Evolutionary conservation across 2,113 vertebrate species (phyloP).

Genomic region (Sturnus vulgaris): DNA sequence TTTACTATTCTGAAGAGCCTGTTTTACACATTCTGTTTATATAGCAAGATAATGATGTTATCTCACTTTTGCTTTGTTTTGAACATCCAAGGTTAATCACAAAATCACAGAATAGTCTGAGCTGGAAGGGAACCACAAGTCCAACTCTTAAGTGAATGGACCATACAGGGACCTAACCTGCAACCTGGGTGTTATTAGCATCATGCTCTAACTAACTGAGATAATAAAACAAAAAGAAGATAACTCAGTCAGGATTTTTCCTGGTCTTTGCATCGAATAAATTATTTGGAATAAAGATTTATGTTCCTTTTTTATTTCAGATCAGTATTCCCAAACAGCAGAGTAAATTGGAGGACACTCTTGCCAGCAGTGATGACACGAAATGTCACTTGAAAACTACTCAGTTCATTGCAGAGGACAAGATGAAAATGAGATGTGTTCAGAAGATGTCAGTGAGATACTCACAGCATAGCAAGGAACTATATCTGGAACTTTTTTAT

Average conservation of each 20-base stretch:
- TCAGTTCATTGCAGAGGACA: not conserved
- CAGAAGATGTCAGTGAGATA: not conserved
- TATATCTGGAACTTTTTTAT: not conserved
- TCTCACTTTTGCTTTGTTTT: constrained; percentile 30
- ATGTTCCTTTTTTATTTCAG: not conserved
- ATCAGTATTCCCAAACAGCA: not conserved
- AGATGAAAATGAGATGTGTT: not conserved
- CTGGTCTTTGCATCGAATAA: not conserved
- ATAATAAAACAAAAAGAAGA: not conserved
- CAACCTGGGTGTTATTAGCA: not conserved
- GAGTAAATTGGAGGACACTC: not conserved
- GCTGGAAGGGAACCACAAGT: not conserved
- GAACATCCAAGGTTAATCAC: constrained; percentile 21
- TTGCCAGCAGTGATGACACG: not conserved
- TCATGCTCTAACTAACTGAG: not conserved
- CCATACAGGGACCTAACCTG: not conserved
- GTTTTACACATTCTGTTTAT: constrained; percentile 35
- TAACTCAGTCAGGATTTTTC: not conserved
- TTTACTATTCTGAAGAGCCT: not conserved
- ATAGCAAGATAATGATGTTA: constrained; percentile 37
- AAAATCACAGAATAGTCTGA: not conserved
- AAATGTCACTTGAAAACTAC: not conserved
- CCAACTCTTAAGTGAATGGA: not conserved
- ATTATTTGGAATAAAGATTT: not conserved
- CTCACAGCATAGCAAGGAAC: not conserved